Evolutionary conservation across 35 echinoderm and acorn worm genomes (phyloP).

Genomic region (Nesometra sesokonis): DNA sequence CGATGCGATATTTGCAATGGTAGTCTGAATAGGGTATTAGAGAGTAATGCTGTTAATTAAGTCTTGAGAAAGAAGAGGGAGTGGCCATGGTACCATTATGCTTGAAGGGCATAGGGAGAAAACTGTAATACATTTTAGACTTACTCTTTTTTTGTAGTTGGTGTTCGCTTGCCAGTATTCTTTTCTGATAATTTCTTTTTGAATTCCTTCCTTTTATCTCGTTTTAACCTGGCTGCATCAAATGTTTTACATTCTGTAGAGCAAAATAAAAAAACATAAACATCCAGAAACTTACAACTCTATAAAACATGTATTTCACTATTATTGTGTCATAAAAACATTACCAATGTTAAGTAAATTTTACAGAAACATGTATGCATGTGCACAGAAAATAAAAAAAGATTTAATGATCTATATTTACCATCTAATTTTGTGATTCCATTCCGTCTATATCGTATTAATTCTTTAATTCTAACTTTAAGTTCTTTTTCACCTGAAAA

Average conservation of each 20-base stretch:
- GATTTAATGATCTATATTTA: conserved; percentile 5
- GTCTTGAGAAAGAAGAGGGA: too few relatives aligned
- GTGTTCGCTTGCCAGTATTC: conserved; percentile 30
- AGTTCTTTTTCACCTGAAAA: conserved; percentile 82
- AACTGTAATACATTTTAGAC: background rate
- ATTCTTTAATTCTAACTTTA: conserved; percentile 76
- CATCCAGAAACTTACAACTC: too few relatives aligned
- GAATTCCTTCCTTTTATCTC: conserved; percentile 86
- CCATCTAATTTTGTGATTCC: conserved; percentile 90
- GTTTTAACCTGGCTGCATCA: conserved; percentile 65
- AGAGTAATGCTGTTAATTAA: too few relatives aligned
- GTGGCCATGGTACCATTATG: too few relatives aligned
- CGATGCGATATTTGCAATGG: too few relatives aligned
- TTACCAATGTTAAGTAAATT: background rate
- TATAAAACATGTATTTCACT: background rate
- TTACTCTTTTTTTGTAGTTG: conserved; percentile 51
- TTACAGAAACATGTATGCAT: background rate
- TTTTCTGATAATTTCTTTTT: conserved; percentile 81
- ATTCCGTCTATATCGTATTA: conserved; percentile 76
- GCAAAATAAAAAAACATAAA: background rate
- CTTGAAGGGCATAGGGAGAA: too few relatives aligned
- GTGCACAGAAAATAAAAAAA: background rate
- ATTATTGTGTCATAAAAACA: background rate
- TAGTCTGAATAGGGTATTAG: too few relatives aligned
- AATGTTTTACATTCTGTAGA: conserved; percentile 57